These are phyloP conservation scores for Rhagonycha fulva DNA, from an alignment of 2,888 invertebrate species.

Conservation along the genomic window DNA sequence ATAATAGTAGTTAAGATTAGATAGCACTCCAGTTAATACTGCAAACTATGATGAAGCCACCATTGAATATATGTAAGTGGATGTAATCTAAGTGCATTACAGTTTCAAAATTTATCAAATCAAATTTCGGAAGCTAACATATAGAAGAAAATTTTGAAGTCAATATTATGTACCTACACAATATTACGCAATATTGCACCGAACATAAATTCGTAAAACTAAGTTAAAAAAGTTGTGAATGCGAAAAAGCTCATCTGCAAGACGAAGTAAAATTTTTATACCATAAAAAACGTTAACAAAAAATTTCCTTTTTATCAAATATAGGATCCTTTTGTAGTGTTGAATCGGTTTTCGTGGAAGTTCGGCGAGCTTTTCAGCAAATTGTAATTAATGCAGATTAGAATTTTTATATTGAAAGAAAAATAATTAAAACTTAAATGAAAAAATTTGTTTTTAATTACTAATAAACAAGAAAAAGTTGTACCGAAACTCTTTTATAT, in stretches of 20 bases:
- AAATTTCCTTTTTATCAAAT: background rate
- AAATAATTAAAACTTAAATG: background rate
- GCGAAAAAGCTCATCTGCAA: background rate
- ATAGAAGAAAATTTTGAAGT: background rate
- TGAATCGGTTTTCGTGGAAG: background rate
- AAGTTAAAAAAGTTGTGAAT: background rate
- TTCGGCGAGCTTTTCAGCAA: background rate
- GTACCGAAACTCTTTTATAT: conserved; percentile 13
- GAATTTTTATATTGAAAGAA: background rate
- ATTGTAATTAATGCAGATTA: background rate
- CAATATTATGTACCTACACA: background rate
- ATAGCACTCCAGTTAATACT: background rate
- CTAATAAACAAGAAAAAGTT: conserved; percentile 8
- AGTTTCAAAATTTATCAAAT: background rate
- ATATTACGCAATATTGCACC: background rate
- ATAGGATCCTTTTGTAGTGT: background rate
- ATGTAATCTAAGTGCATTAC: background rate
- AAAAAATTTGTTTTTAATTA: background rate
- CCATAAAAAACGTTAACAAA: background rate
- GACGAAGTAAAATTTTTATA: background rate
- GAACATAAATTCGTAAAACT: background rate
- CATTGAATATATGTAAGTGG: background rate
- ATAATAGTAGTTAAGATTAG: background rate
- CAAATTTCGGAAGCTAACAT: background rate
- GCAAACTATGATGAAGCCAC: background rate